Evolutionary conservation across 2,797 vertebrate species (phyloP), one percentile per base, ranked within the genome.

Genomic region (Enteromius fasciolatus): DNA sequence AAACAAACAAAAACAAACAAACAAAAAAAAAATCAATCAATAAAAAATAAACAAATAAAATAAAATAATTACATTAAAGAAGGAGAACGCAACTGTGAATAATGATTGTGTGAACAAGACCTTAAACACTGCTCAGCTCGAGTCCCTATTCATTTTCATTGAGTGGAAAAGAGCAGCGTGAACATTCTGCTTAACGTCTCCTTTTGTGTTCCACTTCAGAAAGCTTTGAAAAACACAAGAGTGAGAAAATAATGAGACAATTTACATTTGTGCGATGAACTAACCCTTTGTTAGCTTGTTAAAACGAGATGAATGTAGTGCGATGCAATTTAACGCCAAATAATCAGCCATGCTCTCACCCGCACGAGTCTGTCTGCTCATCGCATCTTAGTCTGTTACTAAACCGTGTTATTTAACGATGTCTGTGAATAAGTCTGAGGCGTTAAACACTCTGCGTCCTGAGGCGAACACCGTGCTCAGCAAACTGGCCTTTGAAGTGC

Each of bases 221-320:
- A 18, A 66, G 64, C 33, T 66, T 20, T 39, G 14, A 17, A 6
- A n/a, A 39, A n/a, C 14, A 20, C 64, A n/a, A 39, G 33, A 36
- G 33, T 67, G 18, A 39, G 63, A n/a, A 67, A 39, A 39, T 39
- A 67, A 36, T 36, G 63, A 20, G 4, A 66, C 3, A 4, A n/a
- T 36, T 20, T n/a, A 4, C 3, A 36, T 39, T 66, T 20, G 59
- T 41, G 3, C 0, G 1, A 17, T 12, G 41, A 52, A 8, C 46
- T 18, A 25, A 15, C 2, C 33, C 31, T 67, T 23, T 36, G n/a
- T 12, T 86, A 23, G 83, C 86, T 87, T 89, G 86, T 88, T 88
- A 88, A 84, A 81, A 69, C 79, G 82, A 86, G 80, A 81, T 61
- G 52, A 74, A 84, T 81, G 80, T 83, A 73, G 84, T 2, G 28